Percentiles rank a stretch among this genome's conserved stretches.
phyloP scores from a whole-genome alignment of 2,113 vertebrate genomes.

The Peromyscus maniculatus region DNA sequence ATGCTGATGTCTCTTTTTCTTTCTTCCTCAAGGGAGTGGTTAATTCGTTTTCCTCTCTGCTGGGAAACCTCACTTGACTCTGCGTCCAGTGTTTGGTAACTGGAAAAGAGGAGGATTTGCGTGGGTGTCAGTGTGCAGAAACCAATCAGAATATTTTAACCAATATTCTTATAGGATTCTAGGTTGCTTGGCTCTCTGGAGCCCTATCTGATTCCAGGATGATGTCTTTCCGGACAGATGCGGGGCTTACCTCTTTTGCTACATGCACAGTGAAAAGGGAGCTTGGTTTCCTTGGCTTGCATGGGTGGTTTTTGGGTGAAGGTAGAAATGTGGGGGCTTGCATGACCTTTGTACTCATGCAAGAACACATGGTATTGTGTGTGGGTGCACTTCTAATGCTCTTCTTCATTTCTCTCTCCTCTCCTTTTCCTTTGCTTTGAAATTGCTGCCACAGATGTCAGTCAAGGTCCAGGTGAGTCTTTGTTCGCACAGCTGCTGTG shows the following conservation, averaged over 20 bases:
- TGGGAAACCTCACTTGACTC: conserved; percentile 86
- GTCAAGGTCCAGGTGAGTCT: conserved; percentile 96
- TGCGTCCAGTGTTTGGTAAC: conserved; percentile 75
- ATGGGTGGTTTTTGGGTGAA: conserved; percentile 86
- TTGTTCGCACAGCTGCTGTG: conserved; percentile 75
- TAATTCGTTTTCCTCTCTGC: conserved; percentile 54
- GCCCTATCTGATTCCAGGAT: conserved; percentile 88
- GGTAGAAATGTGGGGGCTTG: conserved; percentile 84
- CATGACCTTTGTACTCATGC: conserved; percentile 93
- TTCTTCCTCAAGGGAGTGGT: conserved; percentile 78
- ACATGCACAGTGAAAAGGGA: conserved; percentile 90
- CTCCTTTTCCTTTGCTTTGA: conserved; percentile 86
- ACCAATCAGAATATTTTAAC: conserved; percentile 88
- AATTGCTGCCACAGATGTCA: conserved; percentile 93
- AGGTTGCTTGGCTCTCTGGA: conserved; percentile 79
- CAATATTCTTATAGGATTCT: conserved; percentile 89
- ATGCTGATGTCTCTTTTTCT: conserved; percentile 78
- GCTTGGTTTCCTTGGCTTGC: conserved; percentile 86
- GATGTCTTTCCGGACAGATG: conserved; percentile 87
- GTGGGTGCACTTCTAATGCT: conserved; percentile 87
- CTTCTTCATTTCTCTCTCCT: conserved; percentile 86
- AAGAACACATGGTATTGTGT: conserved; percentile 83
- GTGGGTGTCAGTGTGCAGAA: conserved; percentile 77
- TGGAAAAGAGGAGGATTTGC: conserved; percentile 48
- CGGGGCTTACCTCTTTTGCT: conserved; percentile 73